Base-by-base conservation (phyloP, 2,888 invertebrate genomes). In the Cetonia aurata region DNA sequence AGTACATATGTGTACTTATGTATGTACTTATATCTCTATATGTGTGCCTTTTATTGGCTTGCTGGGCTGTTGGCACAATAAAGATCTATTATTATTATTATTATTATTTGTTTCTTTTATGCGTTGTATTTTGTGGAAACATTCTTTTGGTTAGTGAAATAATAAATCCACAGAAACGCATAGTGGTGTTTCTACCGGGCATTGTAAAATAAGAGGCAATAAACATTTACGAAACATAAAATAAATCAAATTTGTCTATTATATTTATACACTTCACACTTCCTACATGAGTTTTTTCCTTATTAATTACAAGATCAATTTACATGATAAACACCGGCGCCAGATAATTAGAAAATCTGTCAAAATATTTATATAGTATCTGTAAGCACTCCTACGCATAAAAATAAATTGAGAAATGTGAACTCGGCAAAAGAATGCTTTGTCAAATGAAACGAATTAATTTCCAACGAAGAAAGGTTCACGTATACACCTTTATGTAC, bases 341-440 rank as follows among this genome's bases (percentile, higher is more conserved):
- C 67, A 71, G 66, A 59, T 67, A 71, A 71, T 71, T 71, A 71
- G 67, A 71, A 71, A 53, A 57, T 59, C 71, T 67, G 71, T 71
- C 71, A 71, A 60, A 59, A 71, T 71, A 71, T 71, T 71, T 71
- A 75, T 72, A 76, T 70, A 76, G 73, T 53, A 56, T 56, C 67
- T 55, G 67, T 46, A 57, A 56, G 56, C 56, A 67, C 72, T 69
- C 69, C 73, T 70, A 67, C 67, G 65, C 71, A 72, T 66, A 70
- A 65, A 56, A 50, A 50, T 65, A 65, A 50, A 65, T 65, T 37
- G 50, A 46, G 50, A 65, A 37, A 50, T 33, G 50, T 65, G 62
- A 33, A 65, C 50, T n/a, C 17, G 50, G 31, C 33, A 50, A 41
- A 13, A 37, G 37, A 65, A 65, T 50, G 50, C 17, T 50, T 65